Evolutionary conservation across 2,888 invertebrate species (phyloP).

Genomic region (Baccha elongata): DNA sequence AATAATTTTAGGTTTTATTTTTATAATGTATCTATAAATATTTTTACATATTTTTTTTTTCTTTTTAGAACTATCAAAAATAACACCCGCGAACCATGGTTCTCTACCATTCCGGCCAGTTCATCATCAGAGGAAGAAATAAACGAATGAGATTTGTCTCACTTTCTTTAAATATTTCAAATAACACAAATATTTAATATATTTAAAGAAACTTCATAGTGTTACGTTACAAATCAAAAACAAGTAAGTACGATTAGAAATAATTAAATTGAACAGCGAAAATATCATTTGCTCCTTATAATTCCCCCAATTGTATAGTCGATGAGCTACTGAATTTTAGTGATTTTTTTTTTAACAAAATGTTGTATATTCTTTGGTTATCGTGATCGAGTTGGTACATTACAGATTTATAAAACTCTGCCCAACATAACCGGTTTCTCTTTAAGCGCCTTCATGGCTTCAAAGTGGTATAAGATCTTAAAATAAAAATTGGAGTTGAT

Average conservation of each 20-base stretch:
- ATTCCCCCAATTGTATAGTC: too few species aligned
- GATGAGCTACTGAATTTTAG: conserved; percentile 40
- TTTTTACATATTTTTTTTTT: conserved; percentile 1
- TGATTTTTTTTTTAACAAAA: conserved; percentile 7
- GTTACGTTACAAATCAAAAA: conserved; percentile 25
- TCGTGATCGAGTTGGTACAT: too few species aligned
- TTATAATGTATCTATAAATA: too few species aligned
- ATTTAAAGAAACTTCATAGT: conserved; percentile 64
- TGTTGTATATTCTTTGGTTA: too few species aligned
- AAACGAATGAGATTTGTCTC: conserved; percentile 83
- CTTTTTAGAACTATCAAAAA: conserved; percentile 82
- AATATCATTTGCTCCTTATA: conserved; percentile 50
- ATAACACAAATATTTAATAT: conserved; percentile 47
- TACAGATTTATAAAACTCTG: too few species aligned
- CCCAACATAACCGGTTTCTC: too few species aligned
- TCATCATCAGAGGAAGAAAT: conserved; percentile 83
- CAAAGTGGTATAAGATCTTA: too few species aligned
- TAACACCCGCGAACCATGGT: conserved; percentile 85
- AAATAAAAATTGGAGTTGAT: too few species aligned
- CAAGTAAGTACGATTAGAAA: conserved; percentile 58
- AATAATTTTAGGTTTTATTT: too few species aligned
- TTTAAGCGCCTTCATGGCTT: too few species aligned
- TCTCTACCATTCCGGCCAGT: conserved; percentile 86
- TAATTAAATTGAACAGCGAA: conserved; percentile 47
- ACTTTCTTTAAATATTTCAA: conserved; percentile 80